Base-by-base conservation (phyloP, 1,140 invertebrate genomes). In the Drosophila truncata region DNA sequence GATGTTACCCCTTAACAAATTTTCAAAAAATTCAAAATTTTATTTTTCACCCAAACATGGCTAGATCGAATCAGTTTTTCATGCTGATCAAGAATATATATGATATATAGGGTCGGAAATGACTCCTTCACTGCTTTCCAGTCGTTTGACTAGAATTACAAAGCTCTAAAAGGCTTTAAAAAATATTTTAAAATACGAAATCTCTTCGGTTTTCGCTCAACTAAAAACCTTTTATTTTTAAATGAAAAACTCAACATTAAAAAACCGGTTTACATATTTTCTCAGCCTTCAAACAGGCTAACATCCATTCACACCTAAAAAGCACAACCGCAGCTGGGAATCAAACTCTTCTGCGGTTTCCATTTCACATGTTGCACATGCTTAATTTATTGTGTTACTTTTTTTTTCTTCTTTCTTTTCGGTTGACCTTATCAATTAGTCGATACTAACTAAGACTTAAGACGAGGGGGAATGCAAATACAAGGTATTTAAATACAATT, bases 401-500 rank as follows among this genome's bases (percentile, higher is more conserved):
- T 6, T 16, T 16, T 35, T 35, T 65, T 6, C 13, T 35, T 14
- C 18, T 18, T 25, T 60, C 37, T 31, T 60, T 35, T 72, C 27
- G 35, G 20, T n/a, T 71, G 42, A 25, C 25, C 70, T 72, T 73
- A 73, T 73, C 29, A 57, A 41, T 50, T 42, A 72, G 41, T 33
- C 27, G 11, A 1, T 31, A 73, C n/a, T 16, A 76, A 55, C 79
- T 72, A 75, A 46, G 57, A 27, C 84, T 70, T 80, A 84, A 83
- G 27, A 57, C 71, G 18, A 39, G 46, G 54, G 57, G 57, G 33
- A 52, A 67, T 47, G 62, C 74, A 50, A 46, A 33, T 66, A 76
- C 78, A 72, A 49, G 29, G 62, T 79, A 65, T 35, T 52, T 46
- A 72, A 72, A 80, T 80, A 78, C 69, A 72, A 69, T 79, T 65